These are phyloP conservation scores for Cydia splendana DNA, from an alignment of 1,140 invertebrate species.

Conservation along the genomic window DNA sequence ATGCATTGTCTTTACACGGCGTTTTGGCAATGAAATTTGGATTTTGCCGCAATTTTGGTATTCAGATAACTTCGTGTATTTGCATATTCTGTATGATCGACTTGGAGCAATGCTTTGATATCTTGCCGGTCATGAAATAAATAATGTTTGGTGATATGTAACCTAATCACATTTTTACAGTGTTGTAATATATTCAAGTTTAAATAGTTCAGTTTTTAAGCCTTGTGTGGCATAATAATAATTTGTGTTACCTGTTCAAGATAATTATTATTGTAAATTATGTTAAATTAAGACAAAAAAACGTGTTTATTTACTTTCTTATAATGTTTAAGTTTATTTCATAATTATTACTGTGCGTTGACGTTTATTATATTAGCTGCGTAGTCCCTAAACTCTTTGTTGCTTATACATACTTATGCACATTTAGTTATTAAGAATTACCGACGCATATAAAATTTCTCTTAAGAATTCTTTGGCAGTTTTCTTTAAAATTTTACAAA, in stretches of 20 bases:
- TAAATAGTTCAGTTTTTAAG: too few species aligned
- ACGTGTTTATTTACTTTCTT: too few species aligned
- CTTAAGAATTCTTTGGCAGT: not conserved
- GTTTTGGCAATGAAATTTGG: conserved; percentile 14
- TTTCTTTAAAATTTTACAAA: conserved; percentile 53
- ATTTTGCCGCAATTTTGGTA: conserved; percentile 37
- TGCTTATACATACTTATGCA: conserved; percentile 22
- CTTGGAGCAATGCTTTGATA: conserved; percentile 8
- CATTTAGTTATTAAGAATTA: conserved; percentile 30
- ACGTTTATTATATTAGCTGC: not conserved
- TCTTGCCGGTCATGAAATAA: not conserved
- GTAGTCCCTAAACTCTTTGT: not conserved
- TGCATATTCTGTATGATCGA: not conserved
- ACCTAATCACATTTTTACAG: too few species aligned
- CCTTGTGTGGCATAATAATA: too few species aligned
- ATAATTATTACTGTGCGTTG: not conserved
- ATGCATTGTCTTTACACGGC: conserved; percentile 33
- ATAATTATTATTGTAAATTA: too few species aligned
- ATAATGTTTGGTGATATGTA: not conserved
- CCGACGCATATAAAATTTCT: conserved; percentile 18
- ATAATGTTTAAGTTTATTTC: too few species aligned
- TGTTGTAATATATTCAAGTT: too few species aligned
- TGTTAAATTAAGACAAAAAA: too few species aligned
- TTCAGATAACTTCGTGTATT: conserved; percentile 9
- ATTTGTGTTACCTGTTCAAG: too few species aligned